These are phyloP conservation scores for Chaetoderma sp. DNA, from an alignment of 2,888 invertebrate genomes.

Conservation along the genomic window DNA sequence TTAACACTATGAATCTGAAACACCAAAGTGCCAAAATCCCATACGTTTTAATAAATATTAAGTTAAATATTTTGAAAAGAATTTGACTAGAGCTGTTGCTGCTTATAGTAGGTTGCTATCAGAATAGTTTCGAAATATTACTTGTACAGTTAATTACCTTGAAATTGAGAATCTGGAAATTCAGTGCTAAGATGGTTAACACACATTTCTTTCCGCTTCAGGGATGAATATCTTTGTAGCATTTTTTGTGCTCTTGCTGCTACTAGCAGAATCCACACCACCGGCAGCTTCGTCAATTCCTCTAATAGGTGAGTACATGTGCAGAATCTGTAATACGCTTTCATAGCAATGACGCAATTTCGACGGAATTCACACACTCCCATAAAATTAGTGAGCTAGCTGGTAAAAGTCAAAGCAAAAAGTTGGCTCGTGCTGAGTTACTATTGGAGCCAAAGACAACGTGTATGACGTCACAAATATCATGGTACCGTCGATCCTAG, in stretches of 20 bases:
- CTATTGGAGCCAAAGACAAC: not conserved
- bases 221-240: conserved; percentile 67
- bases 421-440: not conserved
- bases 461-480: not conserved
- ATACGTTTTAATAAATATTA: too few species aligned
- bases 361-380: too few species aligned
- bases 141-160: too few species aligned
- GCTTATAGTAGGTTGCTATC: too few species aligned
- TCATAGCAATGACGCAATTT: not conserved
- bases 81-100: too few species aligned
- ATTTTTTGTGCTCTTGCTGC: conserved; percentile 61
- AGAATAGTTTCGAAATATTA: too few species aligned
- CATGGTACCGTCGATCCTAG: too few species aligned
- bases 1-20: too few species aligned
- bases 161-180: too few species aligned
- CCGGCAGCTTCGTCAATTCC: conserved; percentile 60
- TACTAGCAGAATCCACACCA: conserved; percentile 62
- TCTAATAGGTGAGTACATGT: conserved; percentile 55
- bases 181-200: too few species aligned
- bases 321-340: not conserved
- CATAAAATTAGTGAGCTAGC: not conserved
- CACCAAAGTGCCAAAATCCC: too few species aligned
- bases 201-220: conserved; percentile 37
- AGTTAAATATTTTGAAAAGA: too few species aligned
- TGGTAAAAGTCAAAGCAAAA: not conserved